Base-by-base conservation (phyloP, 2,888 invertebrate species). In the Meteorus colon region DNA sequence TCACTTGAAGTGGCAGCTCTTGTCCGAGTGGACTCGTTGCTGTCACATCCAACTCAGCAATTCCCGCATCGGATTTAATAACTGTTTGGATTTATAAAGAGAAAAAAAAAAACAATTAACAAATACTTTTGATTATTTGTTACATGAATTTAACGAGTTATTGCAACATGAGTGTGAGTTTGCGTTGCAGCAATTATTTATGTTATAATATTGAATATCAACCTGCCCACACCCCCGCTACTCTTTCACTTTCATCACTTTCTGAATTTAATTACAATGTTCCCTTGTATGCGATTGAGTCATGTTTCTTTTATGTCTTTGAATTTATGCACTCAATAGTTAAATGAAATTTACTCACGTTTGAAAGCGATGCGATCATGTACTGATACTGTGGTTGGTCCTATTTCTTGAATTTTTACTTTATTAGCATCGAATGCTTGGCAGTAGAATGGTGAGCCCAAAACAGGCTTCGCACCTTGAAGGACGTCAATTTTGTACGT, bases 361-460 rank as follows among this genome's bases (percentile, higher is more conserved):
- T 95, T 94, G 82, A 97, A 95, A 74, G 93, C 93, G 76, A 97
- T 94, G 71, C 94, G 94, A 85, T 96, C 96, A 84, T 96, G 96
- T 34, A 96, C 93, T 41, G 95, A 94, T 77, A 96, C 93, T 78
- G 93, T 94, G 69, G 93, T 94, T 81, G 93, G 94, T 63, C 94
- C 95, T 74, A 95, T 91, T 78, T 95, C 95, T 73, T 95, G 94
- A 60, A 97, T 91, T 77, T 94, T 92, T 0, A 98, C 95, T 90
- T 94, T 94, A 84, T 94, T 94, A 0, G 96, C 94, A 89, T 98
- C 98, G 87, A 95, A 98, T 0, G 97, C 96, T 87, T 97, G 96
- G 86, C 98, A 98, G 74, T 94, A 95, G 90, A 96, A 99, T 0
- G 99, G 99, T 83, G 97, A 98, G 70, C 98, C 98, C 12, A 94